Conservation (phyloP, 2,113 vertebrate genomes). For the Odocoileus virginianus region DNA sequence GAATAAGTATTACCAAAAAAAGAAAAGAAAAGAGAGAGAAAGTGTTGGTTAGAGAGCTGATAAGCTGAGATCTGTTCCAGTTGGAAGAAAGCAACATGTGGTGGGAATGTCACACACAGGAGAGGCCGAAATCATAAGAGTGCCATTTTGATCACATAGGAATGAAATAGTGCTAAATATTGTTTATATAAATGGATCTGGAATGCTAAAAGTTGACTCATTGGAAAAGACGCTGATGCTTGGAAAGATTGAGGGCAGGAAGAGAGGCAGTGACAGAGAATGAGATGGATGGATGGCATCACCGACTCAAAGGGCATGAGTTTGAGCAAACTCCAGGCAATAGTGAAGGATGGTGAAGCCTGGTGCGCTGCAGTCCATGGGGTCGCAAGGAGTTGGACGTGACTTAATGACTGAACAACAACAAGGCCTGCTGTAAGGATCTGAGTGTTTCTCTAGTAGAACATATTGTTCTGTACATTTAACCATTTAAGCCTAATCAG, state of each 20-base stretch:
- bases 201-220: not conserved
- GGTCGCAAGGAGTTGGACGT: not conserved
- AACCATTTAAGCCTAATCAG: not conserved
- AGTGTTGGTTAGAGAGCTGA: not conserved
- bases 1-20: not conserved
- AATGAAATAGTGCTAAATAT: too few relatives aligned
- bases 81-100: not conserved
- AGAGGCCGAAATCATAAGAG: not conserved
- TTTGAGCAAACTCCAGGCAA: not conserved
- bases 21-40: not conserved
- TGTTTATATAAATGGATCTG: not conserved
- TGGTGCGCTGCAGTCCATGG: not conserved
- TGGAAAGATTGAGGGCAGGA: not conserved
- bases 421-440: not conserved
- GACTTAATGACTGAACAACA: not conserved
- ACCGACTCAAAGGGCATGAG: not conserved
- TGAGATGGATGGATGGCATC: not conserved
- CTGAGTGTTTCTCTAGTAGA: not conserved
- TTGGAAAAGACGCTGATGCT: not conserved
- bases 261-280: not conserved
- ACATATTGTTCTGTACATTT: not conserved
- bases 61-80: not conserved
- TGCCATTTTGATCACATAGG: not conserved
- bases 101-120: not conserved
- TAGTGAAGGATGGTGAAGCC: not conserved